These are phyloP conservation scores for Nothocercus nigrocapillus DNA, from an alignment of 2,113 vertebrate genomes.

Conservation along the genomic window DNA sequence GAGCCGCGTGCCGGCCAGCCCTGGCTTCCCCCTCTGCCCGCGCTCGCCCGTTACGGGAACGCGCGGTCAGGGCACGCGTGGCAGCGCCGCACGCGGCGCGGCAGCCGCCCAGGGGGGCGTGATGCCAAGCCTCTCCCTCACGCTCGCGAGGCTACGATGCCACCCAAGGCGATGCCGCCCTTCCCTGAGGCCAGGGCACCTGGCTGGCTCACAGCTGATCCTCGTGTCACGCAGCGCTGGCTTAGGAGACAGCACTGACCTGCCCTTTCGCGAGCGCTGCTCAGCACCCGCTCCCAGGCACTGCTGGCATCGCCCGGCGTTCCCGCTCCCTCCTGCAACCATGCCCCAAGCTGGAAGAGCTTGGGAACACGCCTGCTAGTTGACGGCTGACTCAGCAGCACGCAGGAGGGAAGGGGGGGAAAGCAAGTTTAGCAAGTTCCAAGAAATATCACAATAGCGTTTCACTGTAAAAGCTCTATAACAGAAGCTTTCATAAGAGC, in stretches of 20 bases:
- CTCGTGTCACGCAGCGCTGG: no score
- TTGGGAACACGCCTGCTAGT: background rate
- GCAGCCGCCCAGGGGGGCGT: no score
- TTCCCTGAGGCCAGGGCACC: accelerated
- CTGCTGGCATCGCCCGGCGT: accelerated
- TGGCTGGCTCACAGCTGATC: no score
- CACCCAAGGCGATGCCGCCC: accelerated
- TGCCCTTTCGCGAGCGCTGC: no score
- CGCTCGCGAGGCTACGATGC: background rate
- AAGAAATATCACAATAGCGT: background rate
- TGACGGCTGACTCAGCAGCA: background rate
- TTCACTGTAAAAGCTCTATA: background rate
- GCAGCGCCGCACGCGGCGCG: accelerated
- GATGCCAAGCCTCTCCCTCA: background rate
- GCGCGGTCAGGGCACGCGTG: accelerated
- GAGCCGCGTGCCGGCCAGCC: accelerated
- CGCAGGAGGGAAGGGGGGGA: background rate
- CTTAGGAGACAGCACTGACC: no score
- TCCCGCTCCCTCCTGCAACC: background rate
- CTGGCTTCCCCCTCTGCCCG: background rate
- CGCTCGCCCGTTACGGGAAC: accelerated
- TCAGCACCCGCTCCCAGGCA: background rate
- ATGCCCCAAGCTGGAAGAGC: background rate
- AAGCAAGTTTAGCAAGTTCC: background rate
- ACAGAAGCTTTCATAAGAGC: background rate